Evolutionary conservation across 2,797 vertebrate species (phyloP), one percentile per base, ranked within the genome.

Genomic region (Pitangus sulphuratus): DNA sequence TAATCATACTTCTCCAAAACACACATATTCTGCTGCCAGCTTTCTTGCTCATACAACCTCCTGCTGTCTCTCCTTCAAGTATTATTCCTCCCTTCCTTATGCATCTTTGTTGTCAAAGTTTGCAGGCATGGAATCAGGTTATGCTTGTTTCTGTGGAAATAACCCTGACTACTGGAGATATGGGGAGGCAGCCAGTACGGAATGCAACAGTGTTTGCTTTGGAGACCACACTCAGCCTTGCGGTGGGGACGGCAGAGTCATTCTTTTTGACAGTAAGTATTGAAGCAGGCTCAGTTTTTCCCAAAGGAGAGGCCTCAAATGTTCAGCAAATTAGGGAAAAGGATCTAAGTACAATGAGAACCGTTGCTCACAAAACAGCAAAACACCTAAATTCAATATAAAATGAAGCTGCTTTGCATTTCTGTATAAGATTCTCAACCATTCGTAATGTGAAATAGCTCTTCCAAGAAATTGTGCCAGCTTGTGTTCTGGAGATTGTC

Each of bases 171-270:
- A 98, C 93, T 98, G 97, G 91, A 98, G 98, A 95, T 99, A 98
- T 0, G 98, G 98, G 48, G 98, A 99, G 96, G 99, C 99, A 15
- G 98, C 98, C 56, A 98, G 98, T 95, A 99, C 98, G 8, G 99
- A 99, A 97, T 99, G 99, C 84, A 99, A 99, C 98, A 99, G 99
- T 44, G 99, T 99, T 95, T 99, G 99, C 97, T 99, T 99, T 53
- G 99, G 99, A n/a, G 99, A 99, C 97, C 99, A 99, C 93, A 98
- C 98, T 80, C 99, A 99, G 98, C 99, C 99, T 66, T 99, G 99
- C 10, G 99, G 99, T 25, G 99, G 99, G 11, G 99, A 99, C 35
- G 99, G 99, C 90, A 98, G 99, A 97, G 98, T 99, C 97, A 99
- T 99, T 97, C 97, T 99, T 96, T 99, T 99, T 53, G 99, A 99